Percentiles rank a stretch among this genome's conserved stretches.
Evolutionary conservation across 2,113 vertebrate species (phyloP).

Genomic region (Trichechus manatus): DNA sequence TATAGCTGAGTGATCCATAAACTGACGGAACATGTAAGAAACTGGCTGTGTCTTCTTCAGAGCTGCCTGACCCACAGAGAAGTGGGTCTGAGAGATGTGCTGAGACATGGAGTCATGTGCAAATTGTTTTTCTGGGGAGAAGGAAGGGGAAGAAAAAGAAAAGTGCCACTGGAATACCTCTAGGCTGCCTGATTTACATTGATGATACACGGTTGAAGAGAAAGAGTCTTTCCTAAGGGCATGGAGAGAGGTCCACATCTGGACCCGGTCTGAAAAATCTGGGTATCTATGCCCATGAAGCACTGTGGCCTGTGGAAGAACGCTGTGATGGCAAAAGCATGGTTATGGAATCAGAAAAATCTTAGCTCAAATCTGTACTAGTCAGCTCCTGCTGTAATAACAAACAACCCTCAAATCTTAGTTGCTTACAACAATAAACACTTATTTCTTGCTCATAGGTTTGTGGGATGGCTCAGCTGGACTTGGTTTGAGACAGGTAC

Average conservation of each 20-base stretch:
- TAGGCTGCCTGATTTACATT: not conserved
- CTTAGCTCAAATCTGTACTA: not conserved
- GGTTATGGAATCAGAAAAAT: not conserved
- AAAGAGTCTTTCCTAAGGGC: not conserved
- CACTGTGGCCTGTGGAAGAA: not conserved
- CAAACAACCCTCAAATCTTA: not conserved
- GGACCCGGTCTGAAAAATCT: not conserved
- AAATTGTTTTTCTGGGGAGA: not conserved
- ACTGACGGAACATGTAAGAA: not conserved
- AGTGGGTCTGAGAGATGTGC: not conserved
- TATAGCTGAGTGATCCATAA: not conserved
- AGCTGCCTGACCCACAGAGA: not conserved
- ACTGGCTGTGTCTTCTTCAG: not conserved
- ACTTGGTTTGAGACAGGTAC: not conserved
- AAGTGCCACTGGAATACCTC: not conserved
- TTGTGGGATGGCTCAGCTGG: not conserved
- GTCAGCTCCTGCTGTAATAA: not conserved
- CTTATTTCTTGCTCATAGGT: not conserved
- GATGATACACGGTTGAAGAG: not conserved
- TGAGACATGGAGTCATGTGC: not conserved
- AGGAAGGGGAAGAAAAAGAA: not conserved
- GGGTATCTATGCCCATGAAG: not conserved
- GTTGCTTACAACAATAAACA: not conserved
- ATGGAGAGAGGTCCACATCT: not conserved
- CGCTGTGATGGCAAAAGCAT: not conserved